Base-by-base conservation (phyloP, 2,113 vertebrate genomes). In the Burhinus bistriatus region DNA sequence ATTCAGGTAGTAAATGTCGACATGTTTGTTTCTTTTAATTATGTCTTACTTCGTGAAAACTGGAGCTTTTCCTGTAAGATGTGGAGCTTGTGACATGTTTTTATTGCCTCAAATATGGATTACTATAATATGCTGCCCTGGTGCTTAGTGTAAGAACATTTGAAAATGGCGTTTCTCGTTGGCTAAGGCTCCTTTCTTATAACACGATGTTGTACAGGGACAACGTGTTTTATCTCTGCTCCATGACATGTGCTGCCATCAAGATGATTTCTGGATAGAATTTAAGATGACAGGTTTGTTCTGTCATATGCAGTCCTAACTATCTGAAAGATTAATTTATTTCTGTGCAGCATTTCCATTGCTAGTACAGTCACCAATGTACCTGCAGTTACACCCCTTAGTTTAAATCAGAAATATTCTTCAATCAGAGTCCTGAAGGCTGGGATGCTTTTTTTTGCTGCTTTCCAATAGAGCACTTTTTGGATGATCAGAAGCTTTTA, bases 21-120 rank as follows among this genome's bases (percentile, higher is more conserved):
- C 61, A 90, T 84, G 34, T 71, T 87, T 89, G 17, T 66, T 95
- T 83, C 49, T 81, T 93, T 95, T 58, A 90, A 88, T 95, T 92
- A 59, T 40, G 9, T 36, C 15, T 54, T 79, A 9, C n/a, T 80
- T 80, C 47, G 49, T 49, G 61, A 93, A 93, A 81, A 91, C 14
- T 52, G n/a, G 11, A 71, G 42, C 0, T 92, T 96, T 81, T 78
- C 38, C 15, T 59, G 47, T 64, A 79, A 81, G 44, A 78, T 59
- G 26, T 89, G 52, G 64, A 79, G 34, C 8, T 44, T 44, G 14
- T 71, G 26, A 61, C 44, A 69, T 57, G 27, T 44, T 90, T 90
- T 92, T 84, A 65, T 72, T 89, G 22, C 61, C 44, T 89, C 47
- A 61, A 2, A 81, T 89, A 71, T 26, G 44, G 59, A 70, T 89